phyloP scores from a whole-genome alignment of 1,140 invertebrate genomes.

The Trichonephila clavata region DNA sequence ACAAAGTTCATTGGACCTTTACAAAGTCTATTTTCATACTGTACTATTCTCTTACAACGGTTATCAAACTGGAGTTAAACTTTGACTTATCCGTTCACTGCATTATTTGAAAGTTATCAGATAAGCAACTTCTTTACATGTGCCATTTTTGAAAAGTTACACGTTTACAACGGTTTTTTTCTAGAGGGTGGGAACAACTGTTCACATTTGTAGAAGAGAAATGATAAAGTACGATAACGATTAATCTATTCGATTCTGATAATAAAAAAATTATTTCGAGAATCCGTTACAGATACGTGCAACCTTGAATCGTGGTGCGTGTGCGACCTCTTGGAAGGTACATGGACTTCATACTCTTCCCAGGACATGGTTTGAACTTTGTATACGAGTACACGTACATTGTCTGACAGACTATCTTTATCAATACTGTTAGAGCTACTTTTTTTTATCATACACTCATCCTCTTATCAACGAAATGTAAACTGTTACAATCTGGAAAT shows the following conservation, averaged over 20 bases:
- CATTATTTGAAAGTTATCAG: background rate
- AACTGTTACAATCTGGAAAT: slow-evolving; percentile 63
- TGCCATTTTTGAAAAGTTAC: background rate
- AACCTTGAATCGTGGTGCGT: background rate
- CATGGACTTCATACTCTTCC: background rate
- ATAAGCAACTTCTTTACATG: background rate
- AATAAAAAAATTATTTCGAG: background rate
- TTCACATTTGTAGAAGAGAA: background rate
- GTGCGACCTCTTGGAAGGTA: background rate
- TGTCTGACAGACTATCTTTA: slow-evolving; percentile 24
- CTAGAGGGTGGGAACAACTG: background rate
- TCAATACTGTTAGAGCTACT: background rate
- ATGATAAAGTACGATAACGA: too few species aligned
- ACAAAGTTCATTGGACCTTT: background rate
- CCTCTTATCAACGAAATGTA: slow-evolving; percentile 64
- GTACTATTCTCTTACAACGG: background rate
- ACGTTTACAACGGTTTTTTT: background rate
- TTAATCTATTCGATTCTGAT: background rate
- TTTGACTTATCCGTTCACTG: too few species aligned
- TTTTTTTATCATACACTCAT: slow-evolving; percentile 8
- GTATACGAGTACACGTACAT: background rate
- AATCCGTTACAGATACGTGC: slow-evolving; percentile 8
- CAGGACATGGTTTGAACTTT: slow-evolving; percentile 16
- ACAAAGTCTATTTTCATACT: background rate
- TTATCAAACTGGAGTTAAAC: background rate